Evolutionary conservation across 2,113 vertebrate genomes (phyloP).

Genomic region (Phoenicopterus ruber): DNA sequence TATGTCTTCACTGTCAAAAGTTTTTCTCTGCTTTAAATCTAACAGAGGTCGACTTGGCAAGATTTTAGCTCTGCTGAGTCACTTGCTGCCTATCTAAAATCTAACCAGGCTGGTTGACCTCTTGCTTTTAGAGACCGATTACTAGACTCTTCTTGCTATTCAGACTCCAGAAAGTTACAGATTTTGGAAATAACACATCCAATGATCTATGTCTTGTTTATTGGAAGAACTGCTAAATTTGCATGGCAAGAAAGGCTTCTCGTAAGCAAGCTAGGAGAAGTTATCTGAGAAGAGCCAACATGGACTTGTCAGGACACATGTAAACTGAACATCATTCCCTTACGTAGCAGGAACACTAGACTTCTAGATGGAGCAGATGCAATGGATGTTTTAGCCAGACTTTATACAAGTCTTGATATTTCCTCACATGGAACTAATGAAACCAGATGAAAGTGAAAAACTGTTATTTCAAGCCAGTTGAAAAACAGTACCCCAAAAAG

Average conservation of each 20-base stretch:
- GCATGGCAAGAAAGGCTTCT: background rate
- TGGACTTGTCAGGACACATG: background rate
- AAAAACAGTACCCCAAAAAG: background rate
- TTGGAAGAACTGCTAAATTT: background rate
- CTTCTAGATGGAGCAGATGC: background rate
- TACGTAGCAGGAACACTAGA: background rate
- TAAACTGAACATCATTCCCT: background rate
- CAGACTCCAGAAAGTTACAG: background rate
- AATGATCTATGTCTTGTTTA: background rate
- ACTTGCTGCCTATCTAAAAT: conserved; percentile 44
- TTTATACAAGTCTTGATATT: background rate
- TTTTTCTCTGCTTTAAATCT: background rate
- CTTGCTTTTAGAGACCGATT: background rate
- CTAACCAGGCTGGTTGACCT: background rate
- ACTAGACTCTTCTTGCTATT: background rate
- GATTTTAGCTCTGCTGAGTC: conserved; percentile 53
- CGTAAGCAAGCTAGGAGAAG: background rate
- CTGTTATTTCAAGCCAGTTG: background rate
- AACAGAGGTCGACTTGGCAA: conserved; percentile 13
- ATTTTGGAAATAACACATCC: background rate
- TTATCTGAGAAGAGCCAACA: background rate
- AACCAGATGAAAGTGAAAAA: background rate
- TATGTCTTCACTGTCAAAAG: background rate
- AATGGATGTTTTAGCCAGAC: background rate
- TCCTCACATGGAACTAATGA: background rate